These are phyloP conservation scores for Nothobranchius kuhntae DNA, from an alignment of 2,113 vertebrate species.

Conservation along the genomic window DNA sequence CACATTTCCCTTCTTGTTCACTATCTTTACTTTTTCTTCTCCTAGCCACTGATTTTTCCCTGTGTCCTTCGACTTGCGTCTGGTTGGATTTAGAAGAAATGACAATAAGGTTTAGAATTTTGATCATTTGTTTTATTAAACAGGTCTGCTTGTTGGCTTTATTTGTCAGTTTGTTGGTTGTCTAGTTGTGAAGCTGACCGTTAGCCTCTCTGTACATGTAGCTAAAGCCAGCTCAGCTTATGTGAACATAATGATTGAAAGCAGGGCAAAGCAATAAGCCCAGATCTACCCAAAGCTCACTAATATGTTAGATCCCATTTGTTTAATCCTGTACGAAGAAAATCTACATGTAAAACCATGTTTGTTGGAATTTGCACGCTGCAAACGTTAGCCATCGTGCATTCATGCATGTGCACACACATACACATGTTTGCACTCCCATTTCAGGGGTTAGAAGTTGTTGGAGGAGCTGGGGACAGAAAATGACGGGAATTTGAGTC, in stretches of 20 bases:
- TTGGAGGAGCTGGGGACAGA: no score
- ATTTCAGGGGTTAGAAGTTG: no score
- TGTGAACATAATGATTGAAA: constrained; percentile 14
- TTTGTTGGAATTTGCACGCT: constrained; percentile 1
- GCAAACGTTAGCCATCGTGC: neutral
- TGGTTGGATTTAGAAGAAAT: neutral
- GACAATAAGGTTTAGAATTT: neutral
- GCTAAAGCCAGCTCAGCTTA: constrained; percentile 22
- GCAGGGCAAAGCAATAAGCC: neutral
- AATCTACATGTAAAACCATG: neutral
- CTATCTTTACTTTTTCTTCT: neutral
- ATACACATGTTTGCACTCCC: no score
- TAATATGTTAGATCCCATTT: constrained; percentile 20
- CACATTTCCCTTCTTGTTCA: neutral
- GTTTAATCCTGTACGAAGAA: neutral
- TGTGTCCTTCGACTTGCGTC: neutral
- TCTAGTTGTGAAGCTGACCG: neutral
- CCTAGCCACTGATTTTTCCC: neutral
- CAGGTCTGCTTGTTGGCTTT: constrained; percentile 4
- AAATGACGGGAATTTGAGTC: no score
- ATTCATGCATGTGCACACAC: no score
- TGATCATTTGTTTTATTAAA: neutral
- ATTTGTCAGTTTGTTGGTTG: neutral
- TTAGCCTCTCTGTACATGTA: neutral
- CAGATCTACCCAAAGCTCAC: constrained; percentile 1